phyloP scores from a whole-genome alignment of 2,797 vertebrate species.

The Sebastes hubbsi region DNA sequence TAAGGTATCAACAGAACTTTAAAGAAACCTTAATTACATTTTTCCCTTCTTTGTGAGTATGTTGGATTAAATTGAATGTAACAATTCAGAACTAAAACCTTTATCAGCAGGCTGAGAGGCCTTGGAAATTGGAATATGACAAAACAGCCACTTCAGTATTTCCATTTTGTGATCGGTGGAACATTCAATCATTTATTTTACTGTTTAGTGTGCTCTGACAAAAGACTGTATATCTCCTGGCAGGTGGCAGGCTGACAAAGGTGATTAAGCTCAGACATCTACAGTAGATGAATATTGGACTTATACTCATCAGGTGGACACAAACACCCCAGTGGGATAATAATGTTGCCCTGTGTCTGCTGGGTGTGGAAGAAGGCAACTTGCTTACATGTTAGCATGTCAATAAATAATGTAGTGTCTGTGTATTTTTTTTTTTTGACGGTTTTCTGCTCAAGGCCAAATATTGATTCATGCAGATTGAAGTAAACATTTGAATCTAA shows the following conservation, averaged over 20 bases:
- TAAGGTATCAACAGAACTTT: too few relatives aligned
- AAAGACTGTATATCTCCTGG: too few relatives aligned
- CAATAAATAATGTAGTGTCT: background rate
- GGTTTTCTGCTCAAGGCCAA: background rate
- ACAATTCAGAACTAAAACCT: background rate
- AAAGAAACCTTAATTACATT: too few relatives aligned
- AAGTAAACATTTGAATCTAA: background rate
- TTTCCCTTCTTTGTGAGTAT: background rate
- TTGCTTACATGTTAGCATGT: background rate
- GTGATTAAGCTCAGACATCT: background rate
- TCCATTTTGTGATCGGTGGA: background rate
- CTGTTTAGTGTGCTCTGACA: background rate
- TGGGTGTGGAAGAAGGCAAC: background rate
- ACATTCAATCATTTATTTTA: background rate
- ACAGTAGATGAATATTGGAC: background rate
- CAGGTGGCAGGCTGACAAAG: too few relatives aligned
- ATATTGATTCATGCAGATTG: background rate
- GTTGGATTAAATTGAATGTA: background rate
- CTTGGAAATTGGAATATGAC: background rate
- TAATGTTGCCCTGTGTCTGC: background rate
- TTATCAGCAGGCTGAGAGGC: background rate
- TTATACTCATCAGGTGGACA: background rate
- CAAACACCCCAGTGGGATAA: background rate
- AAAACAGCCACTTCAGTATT: background rate
- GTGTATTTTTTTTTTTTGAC: background rate